Percentiles rank a stretch among this genome's conserved stretches.
These are phyloP conservation scores for Bombycilla garrulus DNA, from an alignment of 2,113 vertebrate genomes.

Conservation along the genomic window DNA sequence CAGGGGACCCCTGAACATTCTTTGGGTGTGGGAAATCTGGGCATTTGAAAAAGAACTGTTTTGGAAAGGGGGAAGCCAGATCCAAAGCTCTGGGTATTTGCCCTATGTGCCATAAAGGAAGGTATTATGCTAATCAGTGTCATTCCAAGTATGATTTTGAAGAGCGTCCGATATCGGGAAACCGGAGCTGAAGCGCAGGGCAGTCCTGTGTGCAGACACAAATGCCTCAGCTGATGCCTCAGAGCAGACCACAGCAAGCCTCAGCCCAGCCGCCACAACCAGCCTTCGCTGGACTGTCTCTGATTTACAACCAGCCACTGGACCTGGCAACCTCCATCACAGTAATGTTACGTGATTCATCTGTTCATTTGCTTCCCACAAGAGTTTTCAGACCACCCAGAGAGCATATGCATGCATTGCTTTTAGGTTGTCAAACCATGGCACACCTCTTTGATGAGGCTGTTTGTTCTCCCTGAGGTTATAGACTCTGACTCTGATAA, in stretches of 20 bases:
- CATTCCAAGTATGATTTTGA: neutral
- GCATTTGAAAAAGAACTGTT: neutral
- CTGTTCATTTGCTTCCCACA: neutral
- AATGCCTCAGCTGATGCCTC: neutral
- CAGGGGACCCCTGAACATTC: neutral
- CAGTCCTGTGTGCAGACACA: accelerated
- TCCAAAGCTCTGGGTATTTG: neutral
- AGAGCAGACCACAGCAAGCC: neutral
- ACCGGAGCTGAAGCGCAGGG: neutral
- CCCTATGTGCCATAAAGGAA: neutral
- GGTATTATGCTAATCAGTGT: neutral
- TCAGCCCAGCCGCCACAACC: neutral
- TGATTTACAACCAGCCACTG: neutral
- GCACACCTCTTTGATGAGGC: neutral
- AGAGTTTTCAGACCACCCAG: neutral
- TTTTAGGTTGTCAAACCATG: neutral
- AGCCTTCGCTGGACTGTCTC: neutral
- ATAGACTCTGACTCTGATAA: neutral
- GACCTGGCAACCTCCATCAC: neutral
- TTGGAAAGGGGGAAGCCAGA: neutral
- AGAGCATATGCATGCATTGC: neutral
- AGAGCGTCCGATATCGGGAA: neutral
- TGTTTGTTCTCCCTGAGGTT: neutral
- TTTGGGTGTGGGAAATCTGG: neutral
- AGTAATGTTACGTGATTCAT: neutral